Evolutionary conservation across 2,797 vertebrate genomes (phyloP), one percentile per base, ranked within the genome.

Genomic region (Cyclopterus lumpus): DNA sequence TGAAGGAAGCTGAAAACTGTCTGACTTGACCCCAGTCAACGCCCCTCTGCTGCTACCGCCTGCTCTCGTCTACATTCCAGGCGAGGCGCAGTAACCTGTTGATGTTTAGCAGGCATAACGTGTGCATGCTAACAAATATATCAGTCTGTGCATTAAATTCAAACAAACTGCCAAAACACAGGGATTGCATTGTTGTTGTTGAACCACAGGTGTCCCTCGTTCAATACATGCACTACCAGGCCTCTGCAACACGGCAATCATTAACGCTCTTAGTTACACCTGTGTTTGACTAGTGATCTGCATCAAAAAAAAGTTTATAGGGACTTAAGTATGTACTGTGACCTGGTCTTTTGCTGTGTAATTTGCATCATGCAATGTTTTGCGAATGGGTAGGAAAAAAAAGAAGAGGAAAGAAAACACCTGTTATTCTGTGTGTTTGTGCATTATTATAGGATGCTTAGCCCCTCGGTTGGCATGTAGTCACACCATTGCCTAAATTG

Each of bases 141-240:
- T n/a, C n/a, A n/a, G 10, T 36, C 34, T 59, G 34, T 60, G 2
- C 34, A 8, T 36, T 38, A 38, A 38, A 28, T 20, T 22, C n/a
- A 60, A 12, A 36, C n/a, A 59, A 30, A 60, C 34, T 38, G 12
- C 38, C 22, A 28, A 62, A 28, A 28, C 40, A 44, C 8, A n/a
- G 14, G 10, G 16, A 20, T 34, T 58, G 18, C 11, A 30, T 58
- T 22, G 20, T 22, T 10, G 48, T 36, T 24, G 22, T 26, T 24
- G 30, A 26, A 67, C 48, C 48, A 53, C 32, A 66, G 64, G 48
- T 66, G 32, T 66, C 64, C 51, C 22, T 66, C 7, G 30, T 58
- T 58, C 55, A n/a, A 12, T 10, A 66, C 49, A 38, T n/a, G n/a
- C 49, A 26, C 24, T 38, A 20, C 16, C 49, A 38, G 22, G n/a